These are phyloP conservation scores for Thamnophis elegans DNA, from an alignment of 2,797 vertebrate species.

Conservation along the genomic window DNA sequence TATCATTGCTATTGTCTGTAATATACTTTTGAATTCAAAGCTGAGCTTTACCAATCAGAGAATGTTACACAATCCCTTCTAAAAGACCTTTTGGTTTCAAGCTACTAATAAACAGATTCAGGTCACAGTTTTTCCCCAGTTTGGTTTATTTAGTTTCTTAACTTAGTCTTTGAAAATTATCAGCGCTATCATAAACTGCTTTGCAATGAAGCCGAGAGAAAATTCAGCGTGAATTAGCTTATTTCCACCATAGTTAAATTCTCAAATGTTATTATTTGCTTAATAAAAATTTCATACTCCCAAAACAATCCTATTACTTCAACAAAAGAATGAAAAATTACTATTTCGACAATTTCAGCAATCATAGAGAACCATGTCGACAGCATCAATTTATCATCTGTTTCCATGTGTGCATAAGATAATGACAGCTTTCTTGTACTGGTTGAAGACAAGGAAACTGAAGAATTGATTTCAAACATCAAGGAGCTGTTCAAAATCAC, in stretches of 20 bases:
- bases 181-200: slow-evolving; percentile 46
- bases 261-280: slow-evolving; percentile 56
- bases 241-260: slow-evolving; percentile 49
- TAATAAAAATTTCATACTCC: slow-evolving; percentile 54
- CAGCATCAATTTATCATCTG: slow-evolving; percentile 63
- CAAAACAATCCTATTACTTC: slow-evolving; percentile 58
- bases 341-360: slow-evolving; percentile 55
- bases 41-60: background rate
- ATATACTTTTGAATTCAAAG: slow-evolving; percentile 12
- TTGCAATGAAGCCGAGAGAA: slow-evolving; percentile 50
- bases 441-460: slow-evolving; percentile 48
- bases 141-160: slow-evolving; percentile 19
- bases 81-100: background rate
- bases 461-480: slow-evolving; percentile 67
- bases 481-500: slow-evolving; percentile 58
- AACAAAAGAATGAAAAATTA: slow-evolving; percentile 65
- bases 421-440: slow-evolving; percentile 56
- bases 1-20: background rate
- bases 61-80: slow-evolving; percentile 10
- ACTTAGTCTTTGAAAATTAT: slow-evolving; percentile 58
- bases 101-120: slow-evolving; percentile 14
- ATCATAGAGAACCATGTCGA: slow-evolving; percentile 42
- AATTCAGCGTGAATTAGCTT: slow-evolving; percentile 54
- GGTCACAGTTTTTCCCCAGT: slow-evolving; percentile 17
- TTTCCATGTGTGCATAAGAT: slow-evolving; percentile 65